These are phyloP conservation scores for Diploptera punctata DNA, from an alignment of 2,888 invertebrate species.

Conservation along the genomic window DNA sequence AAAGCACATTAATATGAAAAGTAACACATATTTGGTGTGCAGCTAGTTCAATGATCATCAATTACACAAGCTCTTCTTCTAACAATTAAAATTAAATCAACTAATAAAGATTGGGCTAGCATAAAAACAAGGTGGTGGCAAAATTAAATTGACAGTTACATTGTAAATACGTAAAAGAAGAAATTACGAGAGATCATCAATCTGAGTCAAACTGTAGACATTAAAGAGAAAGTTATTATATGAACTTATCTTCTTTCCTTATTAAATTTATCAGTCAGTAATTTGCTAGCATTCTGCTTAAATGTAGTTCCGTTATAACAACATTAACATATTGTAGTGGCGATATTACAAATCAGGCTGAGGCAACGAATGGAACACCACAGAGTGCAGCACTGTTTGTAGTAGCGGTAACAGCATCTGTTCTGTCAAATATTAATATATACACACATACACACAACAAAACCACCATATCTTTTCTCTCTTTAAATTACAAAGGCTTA, in stretches of 20 bases:
- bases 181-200: background rate
- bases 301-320: conserved; percentile 15
- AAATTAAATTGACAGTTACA: background rate
- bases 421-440: conserved; percentile 28
- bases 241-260: conserved; percentile 2
- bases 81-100: background rate
- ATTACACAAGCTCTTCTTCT: background rate
- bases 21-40: too few species aligned
- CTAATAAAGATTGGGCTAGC: background rate
- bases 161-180: background rate
- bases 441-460: conserved; percentile 29
- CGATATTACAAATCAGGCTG: conserved; percentile 6
- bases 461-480: conserved; percentile 16
- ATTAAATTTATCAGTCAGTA: conserved; percentile 18
- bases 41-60: background rate
- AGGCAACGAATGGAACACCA: conserved; percentile 23
- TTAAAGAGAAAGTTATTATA: conserved; percentile 3
- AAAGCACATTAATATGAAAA: too few species aligned
- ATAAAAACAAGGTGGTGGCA: background rate
- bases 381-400: conserved; percentile 25
- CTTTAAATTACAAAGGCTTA: conserved; percentile 39
- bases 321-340: conserved; percentile 18
- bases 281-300: background rate
- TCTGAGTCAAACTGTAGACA: background rate
- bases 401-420: conserved; percentile 20